Conservation (phyloP, 2,113 vertebrate species). For the Rutilus rutilus region DNA sequence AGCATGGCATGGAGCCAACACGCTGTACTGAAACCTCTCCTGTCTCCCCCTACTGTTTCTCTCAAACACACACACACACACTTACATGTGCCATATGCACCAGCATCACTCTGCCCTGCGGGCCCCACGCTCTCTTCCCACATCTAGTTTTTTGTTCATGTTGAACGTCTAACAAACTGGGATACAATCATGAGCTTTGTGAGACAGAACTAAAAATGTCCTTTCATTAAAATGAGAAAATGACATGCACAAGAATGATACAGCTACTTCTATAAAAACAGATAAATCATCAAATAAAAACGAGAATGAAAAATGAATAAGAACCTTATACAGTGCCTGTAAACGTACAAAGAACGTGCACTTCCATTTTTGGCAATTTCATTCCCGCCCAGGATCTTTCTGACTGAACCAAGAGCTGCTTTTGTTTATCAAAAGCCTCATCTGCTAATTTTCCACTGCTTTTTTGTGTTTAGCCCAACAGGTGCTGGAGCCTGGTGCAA, state of each 20-base stretch:
- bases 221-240: not conserved
- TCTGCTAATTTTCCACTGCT: conserved; percentile 52
- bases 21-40: conserved; percentile 11
- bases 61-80: conserved; percentile 17
- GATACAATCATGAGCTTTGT: not conserved
- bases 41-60: conserved; percentile 26
- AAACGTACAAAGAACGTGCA: not conserved
- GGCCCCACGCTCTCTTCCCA: not conserved
- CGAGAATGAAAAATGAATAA: not conserved
- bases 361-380: conserved; percentile 54
- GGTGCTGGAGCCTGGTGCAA: conserved; percentile 41
- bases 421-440: conserved; percentile 54
- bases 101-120: not conserved
- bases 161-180: not conserved
- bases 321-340: conserved; percentile 7
- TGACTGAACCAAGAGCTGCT: conserved; percentile 41
- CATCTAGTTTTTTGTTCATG: not conserved
- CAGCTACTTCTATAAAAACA: not conserved
- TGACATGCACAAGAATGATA: not conserved
- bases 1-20: conserved; percentile 50
- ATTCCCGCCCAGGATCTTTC: conserved; percentile 11
- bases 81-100: conserved; percentile 4
- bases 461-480: conserved; percentile 55
- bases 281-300: not conserved
- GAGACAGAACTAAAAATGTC: not conserved